Percentiles rank a stretch among this genome's conserved stretches.
phyloP scores from a whole-genome alignment of 2,797 vertebrate genomes.

The Saxicola maurus region DNA sequence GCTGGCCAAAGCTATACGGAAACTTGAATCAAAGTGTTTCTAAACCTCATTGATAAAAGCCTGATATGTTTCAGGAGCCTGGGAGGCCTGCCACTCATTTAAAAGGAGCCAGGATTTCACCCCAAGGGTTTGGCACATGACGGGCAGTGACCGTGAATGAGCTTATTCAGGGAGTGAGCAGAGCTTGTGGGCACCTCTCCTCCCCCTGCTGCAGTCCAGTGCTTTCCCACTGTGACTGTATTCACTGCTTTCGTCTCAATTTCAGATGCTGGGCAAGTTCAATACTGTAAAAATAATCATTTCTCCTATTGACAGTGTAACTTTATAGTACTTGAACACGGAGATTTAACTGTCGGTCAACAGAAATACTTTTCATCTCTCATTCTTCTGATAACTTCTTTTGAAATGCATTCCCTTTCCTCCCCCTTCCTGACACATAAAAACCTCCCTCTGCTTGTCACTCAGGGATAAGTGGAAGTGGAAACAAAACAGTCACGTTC shows the following conservation, averaged over 20 bases:
- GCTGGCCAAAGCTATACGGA: neutral
- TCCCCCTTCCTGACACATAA: neutral
- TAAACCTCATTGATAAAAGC: conserved; percentile 3
- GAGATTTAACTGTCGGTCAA: neutral
- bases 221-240: neutral
- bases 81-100: neutral
- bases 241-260: neutral
- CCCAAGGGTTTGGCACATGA: neutral
- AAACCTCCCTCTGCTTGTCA: neutral
- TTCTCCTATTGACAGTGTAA: neutral
- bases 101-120: conserved; percentile 20
- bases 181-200: neutral
- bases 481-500: neutral
- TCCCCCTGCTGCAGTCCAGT: neutral
- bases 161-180: neutral
- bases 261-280: neutral
- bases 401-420: neutral
- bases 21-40: neutral
- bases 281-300: neutral
- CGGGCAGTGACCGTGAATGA: neutral
- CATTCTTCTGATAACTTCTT: neutral
- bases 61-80: neutral
- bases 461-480: neutral
- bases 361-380: neutral
- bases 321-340: neutral